Base-by-base conservation (phyloP, 2,797 vertebrate genomes). In the Oreochromis mossambicus region DNA sequence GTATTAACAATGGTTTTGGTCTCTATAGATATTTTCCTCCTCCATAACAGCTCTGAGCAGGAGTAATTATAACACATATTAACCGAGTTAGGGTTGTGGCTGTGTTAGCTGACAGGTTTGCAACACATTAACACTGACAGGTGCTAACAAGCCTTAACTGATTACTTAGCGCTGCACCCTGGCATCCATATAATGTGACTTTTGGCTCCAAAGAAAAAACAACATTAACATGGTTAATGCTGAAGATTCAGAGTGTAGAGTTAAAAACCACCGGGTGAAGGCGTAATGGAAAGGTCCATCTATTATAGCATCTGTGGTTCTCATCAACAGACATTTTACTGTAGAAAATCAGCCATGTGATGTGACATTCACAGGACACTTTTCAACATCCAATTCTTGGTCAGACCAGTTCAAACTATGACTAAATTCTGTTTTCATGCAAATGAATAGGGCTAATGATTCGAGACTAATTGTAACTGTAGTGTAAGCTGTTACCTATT, bases 261-360 rank as follows among this genome's bases (percentile, higher is more conserved):
- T 66, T 41, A 38, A 41, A 24, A 66, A 14, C 24, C 41, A 8
- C 24, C 1, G 1, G 9, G 9, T 73, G 41, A 46, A 48, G 68
- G 1, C 9, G 3, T 19, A 29, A 43, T 48, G 41, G 41, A 29
- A 29, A 29, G 6, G 41, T 48, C 14, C 41, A 2, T 12, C 41
- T 29, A 0, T 11, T 46, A 1, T 11, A 26, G 21, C 1, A 10
- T 70, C 21, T 70, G 21, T 70, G 66, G 14, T 17, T 29, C 21
- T 70, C 5, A 29, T 17, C 38, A 0, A 26, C 8, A 26, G 14
- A 17, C 8, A 2, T 2, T 17, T 63, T 0, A 68, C 36, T 21
- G 7, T 14, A 68, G 34, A 0, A 41, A 68, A 68, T 41, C 7
- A 41, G 66, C 5, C 38, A 9, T 10, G 13, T 46, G 21, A 70